Evolutionary conservation across 53 echinoderm and acorn worm genomes (phyloP).

Genomic region (Actinopyga echinites): DNA sequence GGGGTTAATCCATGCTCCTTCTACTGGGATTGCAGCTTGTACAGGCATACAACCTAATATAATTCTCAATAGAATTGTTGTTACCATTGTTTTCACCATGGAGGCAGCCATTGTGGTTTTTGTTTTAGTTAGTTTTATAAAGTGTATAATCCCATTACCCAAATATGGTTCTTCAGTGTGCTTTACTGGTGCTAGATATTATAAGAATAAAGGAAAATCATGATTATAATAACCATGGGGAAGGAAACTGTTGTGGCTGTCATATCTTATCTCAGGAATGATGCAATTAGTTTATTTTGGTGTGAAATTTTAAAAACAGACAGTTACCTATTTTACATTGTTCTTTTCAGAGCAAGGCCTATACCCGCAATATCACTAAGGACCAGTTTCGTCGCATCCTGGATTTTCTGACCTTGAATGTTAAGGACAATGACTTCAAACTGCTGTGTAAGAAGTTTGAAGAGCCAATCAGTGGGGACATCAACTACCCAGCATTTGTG

Average conservation of each 20-base stretch:
- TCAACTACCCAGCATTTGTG: constrained; percentile 97
- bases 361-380: constrained; percentile 94
- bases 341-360: constrained; percentile 83
- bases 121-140: too few relatives aligned
- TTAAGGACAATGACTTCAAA: constrained; percentile 84
- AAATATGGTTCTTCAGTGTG: too few relatives aligned
- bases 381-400: constrained; percentile 92
- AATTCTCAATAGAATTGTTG: too few relatives aligned
- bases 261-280: neutral
- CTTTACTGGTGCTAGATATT: too few relatives aligned
- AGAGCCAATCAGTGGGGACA: constrained; percentile 75
- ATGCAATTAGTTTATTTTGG: neutral
- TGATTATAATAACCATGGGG: neutral
- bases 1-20: too few relatives aligned
- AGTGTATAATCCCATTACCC: too few relatives aligned
- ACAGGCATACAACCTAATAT: too few relatives aligned
- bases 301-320: neutral
- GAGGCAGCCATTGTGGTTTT: too few relatives aligned
- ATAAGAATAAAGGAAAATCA: too few relatives aligned
- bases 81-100: too few relatives aligned
- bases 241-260: neutral
- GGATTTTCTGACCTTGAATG: constrained; percentile 89
- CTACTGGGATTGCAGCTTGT: too few relatives aligned
- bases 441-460: constrained; percentile 94
- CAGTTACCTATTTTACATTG: neutral